phyloP scores from a whole-genome alignment of 2,797 vertebrate species.

The Bucorvus abyssinicus region DNA sequence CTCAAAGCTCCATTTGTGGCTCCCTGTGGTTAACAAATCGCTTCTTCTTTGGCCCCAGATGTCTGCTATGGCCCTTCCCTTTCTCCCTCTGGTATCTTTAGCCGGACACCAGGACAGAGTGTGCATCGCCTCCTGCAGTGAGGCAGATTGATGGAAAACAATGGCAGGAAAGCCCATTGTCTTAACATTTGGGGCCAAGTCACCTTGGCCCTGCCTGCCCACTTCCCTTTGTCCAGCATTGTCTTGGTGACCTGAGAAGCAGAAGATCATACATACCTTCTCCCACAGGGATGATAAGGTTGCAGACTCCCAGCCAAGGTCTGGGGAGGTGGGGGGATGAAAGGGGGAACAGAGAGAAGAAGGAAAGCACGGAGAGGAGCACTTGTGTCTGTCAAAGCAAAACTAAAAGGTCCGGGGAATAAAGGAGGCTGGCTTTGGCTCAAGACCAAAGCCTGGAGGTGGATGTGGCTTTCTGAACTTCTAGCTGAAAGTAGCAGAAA shows the following conservation, averaged over 20 bases:
- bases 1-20: not conserved
- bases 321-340: not conserved
- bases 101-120: not conserved
- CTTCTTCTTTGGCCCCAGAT: not conserved
- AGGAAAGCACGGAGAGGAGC: not conserved
- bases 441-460: not conserved
- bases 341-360: not conserved
- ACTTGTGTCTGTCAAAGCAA: not conserved
- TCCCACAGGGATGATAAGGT: not conserved
- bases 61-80: not conserved
- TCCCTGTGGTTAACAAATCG: not conserved
- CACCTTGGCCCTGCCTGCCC: not conserved
- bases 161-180: conserved; percentile 11
- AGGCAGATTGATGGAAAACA: not conserved
- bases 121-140: not conserved
- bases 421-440: not conserved
- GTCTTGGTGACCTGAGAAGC: not conserved
- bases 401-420: not conserved
- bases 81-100: not conserved
- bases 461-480: not conserved
- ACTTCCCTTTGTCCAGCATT: not conserved
- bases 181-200: not conserved
- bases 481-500: not conserved
- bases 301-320: not conserved
- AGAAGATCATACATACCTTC: not conserved